Base-by-base conservation (phyloP, 37 sponge, comb jelly and placozoan species). In the Amphimedon queenslandica region DNA sequence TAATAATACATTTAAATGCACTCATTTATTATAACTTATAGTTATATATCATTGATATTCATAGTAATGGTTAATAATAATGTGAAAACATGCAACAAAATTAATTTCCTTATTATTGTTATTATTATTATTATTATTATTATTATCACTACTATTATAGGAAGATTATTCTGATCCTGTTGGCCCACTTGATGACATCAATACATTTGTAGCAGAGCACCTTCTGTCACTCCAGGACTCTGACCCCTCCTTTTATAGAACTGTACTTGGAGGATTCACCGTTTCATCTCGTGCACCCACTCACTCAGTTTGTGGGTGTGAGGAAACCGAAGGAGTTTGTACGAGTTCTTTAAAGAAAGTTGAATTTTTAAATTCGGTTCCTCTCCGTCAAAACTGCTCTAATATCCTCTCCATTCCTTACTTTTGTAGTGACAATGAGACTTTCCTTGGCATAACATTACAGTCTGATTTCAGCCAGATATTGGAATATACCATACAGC, bases 181-280 rank as follows among this genome's bases (percentile, higher is more conserved):
- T 0, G 84, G 77, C 11, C 79, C 73, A 27, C 43, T 91, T 13
- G 79, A 82, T 16, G 60, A 42, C 72, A 41, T 63, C 20, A 69
- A 42, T 64, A 38, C 67, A 3, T 91, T 68, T 33, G 61, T 91
- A 4, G 72, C 73, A 24, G 92, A 91, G 65, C 35, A 82, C 40
- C 55, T 91, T 10, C 63, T 91, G 29, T 28, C 24, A 60, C 61
- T 25, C 5, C 24, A 13, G 27, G 61, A 60, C 23, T 6, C 24
- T 60, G 61, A 60, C 21, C 24, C 23, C 28, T n/a, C 24, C 5
- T 60, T 25, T n/a, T 60, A 25, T 60, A 13, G 21, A 25, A 60
- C 8, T 60, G 21, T 60, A 6, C 61, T 60, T n/a, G 61, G 61
- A 11, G 61, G 61, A 11, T 60, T 60, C 21, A 60, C 61, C 5